Conservation (phyloP, 2,113 vertebrate species). For the Heptranchias perlo region DNA sequence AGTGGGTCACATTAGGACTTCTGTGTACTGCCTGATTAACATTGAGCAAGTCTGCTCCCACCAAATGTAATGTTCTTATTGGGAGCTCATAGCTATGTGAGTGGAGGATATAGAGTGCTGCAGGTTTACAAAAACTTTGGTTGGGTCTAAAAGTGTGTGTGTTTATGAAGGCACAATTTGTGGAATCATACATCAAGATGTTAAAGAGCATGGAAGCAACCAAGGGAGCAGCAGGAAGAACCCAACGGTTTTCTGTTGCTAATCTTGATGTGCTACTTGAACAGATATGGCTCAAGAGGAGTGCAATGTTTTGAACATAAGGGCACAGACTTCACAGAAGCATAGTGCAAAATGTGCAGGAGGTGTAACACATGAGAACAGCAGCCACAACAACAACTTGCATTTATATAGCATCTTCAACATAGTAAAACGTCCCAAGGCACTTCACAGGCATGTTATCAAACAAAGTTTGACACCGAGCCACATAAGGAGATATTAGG, state of each 20-base stretch:
- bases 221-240: background rate
- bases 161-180: background rate
- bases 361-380: too few species aligned
- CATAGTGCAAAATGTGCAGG: too few species aligned
- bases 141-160: background rate
- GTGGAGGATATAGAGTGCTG: background rate
- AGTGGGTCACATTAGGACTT: too few species aligned
- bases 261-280: background rate
- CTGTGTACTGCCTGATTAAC: background rate
- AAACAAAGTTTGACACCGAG: too few species aligned
- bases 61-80: background rate
- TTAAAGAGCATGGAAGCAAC: background rate
- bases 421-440: too few species aligned
- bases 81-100: background rate
- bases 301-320: too few species aligned
- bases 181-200: background rate
- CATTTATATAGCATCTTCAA: too few species aligned
- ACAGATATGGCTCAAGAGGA: too few species aligned
- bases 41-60: background rate
- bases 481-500: too few species aligned
- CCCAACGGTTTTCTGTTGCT: background rate
- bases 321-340: too few species aligned
- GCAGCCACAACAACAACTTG: too few species aligned
- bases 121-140: background rate
- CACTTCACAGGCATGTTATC: too few species aligned